Base-by-base conservation (phyloP, 1,140 invertebrate species). In the Berghia stephanieae region DNA sequence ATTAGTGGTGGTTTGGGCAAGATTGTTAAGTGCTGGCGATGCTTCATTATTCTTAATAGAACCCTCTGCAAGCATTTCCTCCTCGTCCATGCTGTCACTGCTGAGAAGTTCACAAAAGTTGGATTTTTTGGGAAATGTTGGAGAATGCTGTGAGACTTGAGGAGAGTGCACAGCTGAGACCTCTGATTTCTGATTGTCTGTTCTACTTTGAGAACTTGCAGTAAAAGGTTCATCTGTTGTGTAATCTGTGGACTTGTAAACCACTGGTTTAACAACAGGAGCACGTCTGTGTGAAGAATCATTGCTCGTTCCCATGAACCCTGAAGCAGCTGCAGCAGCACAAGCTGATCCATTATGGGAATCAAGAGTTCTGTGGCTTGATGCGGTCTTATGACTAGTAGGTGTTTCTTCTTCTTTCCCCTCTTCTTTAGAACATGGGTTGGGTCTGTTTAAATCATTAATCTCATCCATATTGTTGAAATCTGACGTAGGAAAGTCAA, bases 401-500 rank as follows among this genome's bases (percentile, higher is more conserved):
- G n/a, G n/a, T n/a, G n/a, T n/a, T n/a, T n/a, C n/a, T n/a, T n/a
- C n/a, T n/a, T n/a, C n/a, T n/a, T n/a, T n/a, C n/a, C n/a, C n/a
- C 24, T 38, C 36, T 38, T 38, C 24, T 38, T 2, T 38, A 1
- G 21, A n/a, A 34, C 38, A 8, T 63, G 43, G 36, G 43, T 21
- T 24, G 1, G 74, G 2, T 13, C 63, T 60, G 70, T 86, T 87
- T 40, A 87, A 80, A 80, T 87, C 86, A 82, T 87, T 87, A n/a
- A 87, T 43, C 24, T 84, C 83, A 34, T 85, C 82, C 78, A 76
- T 43, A 43, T 85, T 84, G 68, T 87, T 86, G 68, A 87, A 87
- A 81, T 87, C 86, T 34, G 85, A 84, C 6, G 86, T 86, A 3
- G 86, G 84, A 77, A 87, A 86, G 70, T 87, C 86, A 81, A 85